phyloP scores from a whole-genome alignment of 2,888 invertebrate genomes.

The Colletes collaris region DNA sequence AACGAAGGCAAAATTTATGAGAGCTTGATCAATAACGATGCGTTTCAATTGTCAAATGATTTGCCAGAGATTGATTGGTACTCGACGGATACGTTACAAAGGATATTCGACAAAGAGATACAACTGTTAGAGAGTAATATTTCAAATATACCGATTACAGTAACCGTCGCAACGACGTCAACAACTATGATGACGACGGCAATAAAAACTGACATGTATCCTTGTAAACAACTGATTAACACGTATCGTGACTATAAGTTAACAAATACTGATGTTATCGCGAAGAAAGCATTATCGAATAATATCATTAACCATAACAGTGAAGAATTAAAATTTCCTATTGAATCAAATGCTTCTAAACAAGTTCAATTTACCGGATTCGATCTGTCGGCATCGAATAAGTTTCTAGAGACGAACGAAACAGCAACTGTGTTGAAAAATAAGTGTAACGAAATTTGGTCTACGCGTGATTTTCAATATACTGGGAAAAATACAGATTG shows the following conservation, averaged over 20 bases:
- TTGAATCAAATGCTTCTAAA: background rate
- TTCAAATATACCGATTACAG: background rate
- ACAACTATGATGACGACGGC: background rate
- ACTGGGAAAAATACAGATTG: background rate
- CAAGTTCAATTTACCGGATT: background rate
- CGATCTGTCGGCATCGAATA: background rate
- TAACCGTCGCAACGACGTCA: background rate
- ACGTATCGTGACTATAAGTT: background rate
- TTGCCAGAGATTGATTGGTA: background rate
- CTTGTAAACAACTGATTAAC: background rate
- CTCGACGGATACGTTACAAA: background rate
- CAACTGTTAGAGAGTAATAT: background rate
- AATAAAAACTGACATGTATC: background rate
- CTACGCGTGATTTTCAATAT: background rate
- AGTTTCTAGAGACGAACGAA: background rate
- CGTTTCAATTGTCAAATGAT: background rate
- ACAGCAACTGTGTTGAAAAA: background rate
- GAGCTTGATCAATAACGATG: background rate
- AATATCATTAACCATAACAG: too few relatives aligned
- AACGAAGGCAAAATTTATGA: background rate
- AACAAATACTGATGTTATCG: background rate
- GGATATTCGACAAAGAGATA: background rate
- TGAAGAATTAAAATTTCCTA: conserved; percentile 8
- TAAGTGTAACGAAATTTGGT: background rate
- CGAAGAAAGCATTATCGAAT: background rate